Conservation (phyloP, 2,888 invertebrate species). For the Melieria picta region DNA sequence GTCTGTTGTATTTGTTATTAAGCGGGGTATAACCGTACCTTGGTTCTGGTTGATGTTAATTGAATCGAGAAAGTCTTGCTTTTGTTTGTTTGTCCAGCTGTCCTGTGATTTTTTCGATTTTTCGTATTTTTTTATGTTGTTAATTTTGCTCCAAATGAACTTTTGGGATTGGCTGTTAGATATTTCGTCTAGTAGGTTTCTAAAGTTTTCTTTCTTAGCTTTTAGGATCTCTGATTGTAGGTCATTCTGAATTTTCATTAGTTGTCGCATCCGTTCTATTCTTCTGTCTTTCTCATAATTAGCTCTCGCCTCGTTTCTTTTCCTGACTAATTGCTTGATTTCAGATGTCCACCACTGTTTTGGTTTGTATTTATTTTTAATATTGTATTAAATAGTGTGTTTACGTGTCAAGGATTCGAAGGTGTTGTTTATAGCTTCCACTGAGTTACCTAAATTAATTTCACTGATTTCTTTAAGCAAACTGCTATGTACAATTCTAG, state of each 20-base stretch:
- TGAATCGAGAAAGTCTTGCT: no score
- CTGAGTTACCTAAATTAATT: not conserved
- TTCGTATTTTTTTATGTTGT: slow-evolving; percentile 8
- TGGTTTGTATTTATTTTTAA: slow-evolving; percentile 19
- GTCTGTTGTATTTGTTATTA: no score
- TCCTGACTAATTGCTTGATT: slow-evolving; percentile 15
- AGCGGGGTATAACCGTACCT: no score
- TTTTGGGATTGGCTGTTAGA: not conserved
- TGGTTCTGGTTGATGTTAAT: no score
- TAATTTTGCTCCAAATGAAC: slow-evolving; percentile 17
- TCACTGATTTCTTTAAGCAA: slow-evolving; percentile 10
- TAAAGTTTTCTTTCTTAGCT: not conserved
- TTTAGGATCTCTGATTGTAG: not conserved
- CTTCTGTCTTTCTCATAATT: slow-evolving; percentile 9
- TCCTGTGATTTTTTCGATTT: not conserved
- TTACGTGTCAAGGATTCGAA: not conserved
- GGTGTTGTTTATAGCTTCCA: not conserved
- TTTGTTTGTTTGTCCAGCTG: no score
- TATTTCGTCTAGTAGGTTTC: slow-evolving; percentile 9
- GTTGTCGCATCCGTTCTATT: not conserved
- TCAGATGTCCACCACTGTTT: slow-evolving; percentile 22
- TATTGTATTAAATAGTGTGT: not conserved
- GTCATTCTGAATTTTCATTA: not conserved
- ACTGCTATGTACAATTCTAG: not conserved
- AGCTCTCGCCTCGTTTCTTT: slow-evolving; percentile 24